Conservation (phyloP, 1,140 invertebrate species). For the Steinernema khuongi region DNA sequence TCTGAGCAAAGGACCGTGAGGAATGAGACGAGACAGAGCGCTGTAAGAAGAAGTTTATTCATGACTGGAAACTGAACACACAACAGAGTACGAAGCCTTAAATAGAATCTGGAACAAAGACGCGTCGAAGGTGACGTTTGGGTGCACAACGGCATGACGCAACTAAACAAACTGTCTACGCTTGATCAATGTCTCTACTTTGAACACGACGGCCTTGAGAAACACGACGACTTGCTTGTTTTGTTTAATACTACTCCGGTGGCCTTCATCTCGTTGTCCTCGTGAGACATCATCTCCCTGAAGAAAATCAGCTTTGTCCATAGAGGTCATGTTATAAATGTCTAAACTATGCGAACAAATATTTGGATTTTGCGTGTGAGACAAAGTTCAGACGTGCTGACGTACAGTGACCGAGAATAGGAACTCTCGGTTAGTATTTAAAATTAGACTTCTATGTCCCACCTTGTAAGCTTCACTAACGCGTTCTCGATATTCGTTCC, state of each 20-base stretch:
- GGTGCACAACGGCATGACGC: not conserved
- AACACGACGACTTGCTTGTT: conserved; percentile 33
- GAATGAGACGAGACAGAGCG: not conserved
- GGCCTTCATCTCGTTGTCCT: conserved; percentile 45
- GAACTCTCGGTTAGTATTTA: too few species aligned
- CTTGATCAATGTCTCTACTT: not conserved
- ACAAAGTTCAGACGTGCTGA: too few species aligned
- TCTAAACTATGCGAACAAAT: too few species aligned
- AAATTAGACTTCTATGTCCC: too few species aligned
- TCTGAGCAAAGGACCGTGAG: not conserved
- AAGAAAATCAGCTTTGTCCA: conserved; percentile 12
- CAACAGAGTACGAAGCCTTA: not conserved
- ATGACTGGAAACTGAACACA: not conserved
- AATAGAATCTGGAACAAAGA: not conserved
- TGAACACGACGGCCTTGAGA: conserved; percentile 29
- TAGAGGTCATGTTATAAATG: conserved; percentile 12
- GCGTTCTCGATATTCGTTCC: conserved; percentile 47
- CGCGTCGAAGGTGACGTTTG: not conserved
- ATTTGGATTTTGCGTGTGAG: too few species aligned
- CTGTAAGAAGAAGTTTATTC: not conserved
- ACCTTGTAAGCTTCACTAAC: conserved; percentile 46
- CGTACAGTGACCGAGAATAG: too few species aligned
- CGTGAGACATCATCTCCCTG: conserved; percentile 49
- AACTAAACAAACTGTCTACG: not conserved
- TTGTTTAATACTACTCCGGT: conserved; percentile 41